Percentiles rank a stretch among this genome's conserved stretches.
Conservation (phyloP, 1,140 invertebrate genomes). For the Psix sp. region DNA sequence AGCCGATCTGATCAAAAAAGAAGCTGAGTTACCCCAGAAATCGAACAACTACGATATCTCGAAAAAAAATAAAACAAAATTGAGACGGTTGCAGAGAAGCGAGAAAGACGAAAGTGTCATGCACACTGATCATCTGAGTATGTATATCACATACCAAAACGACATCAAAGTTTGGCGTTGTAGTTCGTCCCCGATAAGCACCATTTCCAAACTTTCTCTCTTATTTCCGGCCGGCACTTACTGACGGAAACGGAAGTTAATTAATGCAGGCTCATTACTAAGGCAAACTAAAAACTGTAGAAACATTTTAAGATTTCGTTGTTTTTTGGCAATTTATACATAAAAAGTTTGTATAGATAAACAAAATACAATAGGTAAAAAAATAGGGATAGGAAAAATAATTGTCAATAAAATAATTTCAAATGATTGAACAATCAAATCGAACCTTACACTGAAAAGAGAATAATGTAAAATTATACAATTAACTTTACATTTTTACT, state of each 20-base stretch:
- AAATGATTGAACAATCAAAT: too few species aligned
- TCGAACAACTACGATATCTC: constrained; percentile 5
- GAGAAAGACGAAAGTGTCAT: constrained; percentile 11
- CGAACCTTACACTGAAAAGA: too few species aligned
- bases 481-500: background rate
- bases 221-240: constrained; percentile 38
- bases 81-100: background rate
- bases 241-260: constrained; percentile 39
- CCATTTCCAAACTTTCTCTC: constrained; percentile 37
- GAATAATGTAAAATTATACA: too few species aligned
- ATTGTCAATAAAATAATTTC: too few species aligned
- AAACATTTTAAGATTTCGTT: background rate
- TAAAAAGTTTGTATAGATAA: too few species aligned
- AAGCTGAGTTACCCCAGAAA: constrained; percentile 11
- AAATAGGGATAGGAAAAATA: too few species aligned
- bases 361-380: too few species aligned
- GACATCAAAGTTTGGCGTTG: constrained; percentile 30
- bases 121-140: constrained; percentile 11
- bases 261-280: constrained; percentile 33
- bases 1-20: constrained; percentile 13
- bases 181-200: constrained; percentile 31
- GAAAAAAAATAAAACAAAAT: constrained; percentile 2
- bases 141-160: constrained; percentile 27
- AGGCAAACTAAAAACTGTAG: too few species aligned
- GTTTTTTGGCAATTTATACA: too few species aligned